phyloP scores from a whole-genome alignment of 35 echinoderm and acorn worm genomes.

The Nesometra sesokonis region DNA sequence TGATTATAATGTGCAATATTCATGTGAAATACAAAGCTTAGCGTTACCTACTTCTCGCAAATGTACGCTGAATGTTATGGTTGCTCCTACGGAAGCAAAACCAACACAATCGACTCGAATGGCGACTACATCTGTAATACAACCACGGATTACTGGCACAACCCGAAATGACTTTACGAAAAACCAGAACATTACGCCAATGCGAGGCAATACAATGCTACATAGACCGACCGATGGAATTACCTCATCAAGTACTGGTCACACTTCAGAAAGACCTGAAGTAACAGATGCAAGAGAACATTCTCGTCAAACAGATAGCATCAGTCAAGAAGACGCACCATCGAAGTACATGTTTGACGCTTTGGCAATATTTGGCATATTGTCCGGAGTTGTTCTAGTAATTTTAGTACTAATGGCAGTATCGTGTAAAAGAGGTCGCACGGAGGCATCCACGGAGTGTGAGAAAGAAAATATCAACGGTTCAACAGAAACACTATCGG shows the following conservation, averaged over 20 bases:
- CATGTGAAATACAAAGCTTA: not conserved
- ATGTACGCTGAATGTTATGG: not conserved
- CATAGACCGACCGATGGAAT: no score
- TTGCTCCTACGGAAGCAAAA: not conserved
- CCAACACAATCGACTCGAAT: not conserved
- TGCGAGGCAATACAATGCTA: no score
- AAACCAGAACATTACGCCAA: no score
- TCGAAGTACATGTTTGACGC: not conserved
- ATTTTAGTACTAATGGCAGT: not conserved
- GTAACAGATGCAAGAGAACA: not conserved
- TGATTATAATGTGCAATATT: not conserved
- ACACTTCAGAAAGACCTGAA: not conserved
- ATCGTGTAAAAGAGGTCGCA: not conserved
- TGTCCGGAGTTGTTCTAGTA: not conserved
- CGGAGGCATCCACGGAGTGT: not conserved
- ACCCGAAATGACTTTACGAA: no score
- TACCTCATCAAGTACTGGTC: no score
- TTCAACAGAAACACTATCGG: not conserved
- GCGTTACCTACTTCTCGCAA: not conserved
- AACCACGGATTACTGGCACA: no score
- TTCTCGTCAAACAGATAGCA: not conserved
- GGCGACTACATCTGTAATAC: no score
- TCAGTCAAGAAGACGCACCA: not conserved
- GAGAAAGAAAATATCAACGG: not conserved
- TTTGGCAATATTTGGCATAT: not conserved